Evolutionary conservation across 1,140 invertebrate genomes (phyloP), one percentile per base, ranked within the genome.

Genomic region (Solenopsis invicta): DNA sequence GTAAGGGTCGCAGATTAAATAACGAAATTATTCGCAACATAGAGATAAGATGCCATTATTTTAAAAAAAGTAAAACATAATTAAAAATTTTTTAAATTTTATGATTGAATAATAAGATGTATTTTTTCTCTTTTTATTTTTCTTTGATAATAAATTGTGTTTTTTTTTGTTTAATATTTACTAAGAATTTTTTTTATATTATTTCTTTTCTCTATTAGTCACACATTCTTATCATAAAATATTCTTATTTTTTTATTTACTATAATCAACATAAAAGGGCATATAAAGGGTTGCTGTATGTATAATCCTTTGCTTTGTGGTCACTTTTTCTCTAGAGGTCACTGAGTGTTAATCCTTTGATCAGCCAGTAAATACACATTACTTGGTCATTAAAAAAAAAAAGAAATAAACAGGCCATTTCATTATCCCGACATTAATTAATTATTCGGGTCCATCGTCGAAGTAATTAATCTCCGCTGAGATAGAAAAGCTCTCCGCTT

Each of bases 391-490:
- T 80, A 67, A 52, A 85, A 90, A 52, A 78, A 90, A 86, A 88
- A 87, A 54, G 16, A 61, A 50, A 67, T 71, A 85, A 85, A 75
- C 67, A 69, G 85, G 75, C 90, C 91, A 93, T 94, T 94, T 93
- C 89, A 93, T 94, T 92, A 94, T 92, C 92, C 62, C 87, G 84
- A 93, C 92, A 81, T 93, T 94, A 93, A 93, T 92, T 94, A 93
- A 94, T 94, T 94, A 93, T 92, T 92, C 87, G 88, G 81, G 87
- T 89, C 75, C 74, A 85, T 61, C 77, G 88, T 72, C 86, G 88
- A 87, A 92, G 93, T 94, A 94, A 94, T 94, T 94, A 94, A 94
- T 95, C 93, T 92, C 90, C 87, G 87, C 82, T 91, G 92, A 91
- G 91, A 91, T 90, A 80, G 52, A 88, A n/a, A n/a, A 62, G 76